These are phyloP conservation scores for Chrysopilus asiliformis DNA, from an alignment of 2,888 invertebrate species.

Conservation along the genomic window DNA sequence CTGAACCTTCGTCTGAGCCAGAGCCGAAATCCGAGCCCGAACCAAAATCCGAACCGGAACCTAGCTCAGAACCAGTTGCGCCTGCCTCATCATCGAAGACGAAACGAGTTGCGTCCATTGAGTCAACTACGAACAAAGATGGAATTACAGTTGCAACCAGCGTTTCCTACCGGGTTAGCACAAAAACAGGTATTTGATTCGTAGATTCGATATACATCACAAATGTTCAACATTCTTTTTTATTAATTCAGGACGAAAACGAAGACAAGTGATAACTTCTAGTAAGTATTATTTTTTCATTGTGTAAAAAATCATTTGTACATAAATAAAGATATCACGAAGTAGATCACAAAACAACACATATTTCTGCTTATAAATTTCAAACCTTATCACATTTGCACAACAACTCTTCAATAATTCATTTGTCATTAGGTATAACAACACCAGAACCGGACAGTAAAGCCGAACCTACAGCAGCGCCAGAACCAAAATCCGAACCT, in stretches of 20 bases:
- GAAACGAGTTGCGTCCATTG: conserved; percentile 43
- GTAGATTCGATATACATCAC: too few relatives aligned
- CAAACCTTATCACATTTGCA: conserved; percentile 6
- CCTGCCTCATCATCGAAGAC: conserved; percentile 31
- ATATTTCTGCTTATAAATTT: too few relatives aligned
- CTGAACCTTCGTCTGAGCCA: conserved; percentile 36
- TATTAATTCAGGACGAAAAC: conserved; percentile 23
- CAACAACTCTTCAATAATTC: neutral
- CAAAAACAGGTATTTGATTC: conserved; percentile 34
- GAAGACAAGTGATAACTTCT: conserved; percentile 18
- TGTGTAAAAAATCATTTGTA: neutral
- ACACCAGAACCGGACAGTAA: conserved; percentile 30
- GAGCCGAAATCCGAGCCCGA: conserved; percentile 35
- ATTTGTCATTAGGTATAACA: conserved; percentile 12
- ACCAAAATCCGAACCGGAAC: conserved; percentile 33
- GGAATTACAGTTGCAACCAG: conserved; percentile 67
- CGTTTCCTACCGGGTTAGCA: conserved; percentile 64
- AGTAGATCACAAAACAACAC: too few relatives aligned
- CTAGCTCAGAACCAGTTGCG: conserved; percentile 34
- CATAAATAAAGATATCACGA: too few relatives aligned
- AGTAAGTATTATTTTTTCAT: conserved; percentile 8
- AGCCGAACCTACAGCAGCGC: conserved; percentile 37
- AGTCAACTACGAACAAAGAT: conserved; percentile 38
- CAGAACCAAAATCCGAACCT: conserved; percentile 28
- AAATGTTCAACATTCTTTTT: too few relatives aligned